A percentile compares a stretch with the other conserved stretches of the same genome.
Conservation (phyloP, 1,140 invertebrate species). For the Chrysomallon squamiferum region DNA sequence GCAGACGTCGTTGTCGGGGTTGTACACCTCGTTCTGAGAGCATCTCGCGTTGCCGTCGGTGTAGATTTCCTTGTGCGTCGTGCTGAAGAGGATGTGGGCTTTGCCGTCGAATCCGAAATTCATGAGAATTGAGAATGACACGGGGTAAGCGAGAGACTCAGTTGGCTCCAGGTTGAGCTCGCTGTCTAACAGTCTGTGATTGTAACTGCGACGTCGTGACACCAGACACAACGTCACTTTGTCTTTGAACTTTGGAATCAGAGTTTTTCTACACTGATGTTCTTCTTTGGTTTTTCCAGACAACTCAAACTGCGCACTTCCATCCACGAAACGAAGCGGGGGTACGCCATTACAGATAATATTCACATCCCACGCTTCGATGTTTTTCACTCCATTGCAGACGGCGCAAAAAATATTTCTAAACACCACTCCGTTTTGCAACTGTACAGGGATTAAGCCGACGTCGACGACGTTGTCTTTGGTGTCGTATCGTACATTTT, state of each 20-base stretch:
- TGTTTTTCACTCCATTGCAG: slow-evolving; percentile 49
- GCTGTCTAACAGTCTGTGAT: not conserved
- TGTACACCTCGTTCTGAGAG: not conserved
- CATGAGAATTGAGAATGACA: slow-evolving; percentile 64
- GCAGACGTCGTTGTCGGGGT: not conserved
- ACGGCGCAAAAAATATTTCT: slow-evolving; percentile 69
- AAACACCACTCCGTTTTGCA: slow-evolving; percentile 64
- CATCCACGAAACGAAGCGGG: not conserved
- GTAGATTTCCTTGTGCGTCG: slow-evolving; percentile 28
- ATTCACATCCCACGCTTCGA: not conserved
- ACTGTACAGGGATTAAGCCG: slow-evolving; percentile 56
- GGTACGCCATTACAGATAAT: not conserved
- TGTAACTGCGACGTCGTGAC: slow-evolving; percentile 1
- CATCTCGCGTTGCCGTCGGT: not conserved
- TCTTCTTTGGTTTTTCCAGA: not conserved
- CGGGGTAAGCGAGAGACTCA: slow-evolving; percentile 35
- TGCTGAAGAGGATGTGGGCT: slow-evolving; percentile 66
- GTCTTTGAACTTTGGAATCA: not conserved
- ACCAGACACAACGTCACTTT: slow-evolving; percentile 15
- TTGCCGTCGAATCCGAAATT: slow-evolving; percentile 60
- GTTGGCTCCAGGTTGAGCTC: not conserved
- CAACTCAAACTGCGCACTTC: not conserved
- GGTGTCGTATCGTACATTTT: too few species aligned
- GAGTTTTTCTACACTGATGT: not conserved
- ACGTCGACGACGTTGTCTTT: slow-evolving; percentile 24